Percentiles rank a stretch among this genome's conserved stretches.
phyloP scores from a whole-genome alignment of 2,888 invertebrate species.

The Eubasilissa splendida region DNA sequence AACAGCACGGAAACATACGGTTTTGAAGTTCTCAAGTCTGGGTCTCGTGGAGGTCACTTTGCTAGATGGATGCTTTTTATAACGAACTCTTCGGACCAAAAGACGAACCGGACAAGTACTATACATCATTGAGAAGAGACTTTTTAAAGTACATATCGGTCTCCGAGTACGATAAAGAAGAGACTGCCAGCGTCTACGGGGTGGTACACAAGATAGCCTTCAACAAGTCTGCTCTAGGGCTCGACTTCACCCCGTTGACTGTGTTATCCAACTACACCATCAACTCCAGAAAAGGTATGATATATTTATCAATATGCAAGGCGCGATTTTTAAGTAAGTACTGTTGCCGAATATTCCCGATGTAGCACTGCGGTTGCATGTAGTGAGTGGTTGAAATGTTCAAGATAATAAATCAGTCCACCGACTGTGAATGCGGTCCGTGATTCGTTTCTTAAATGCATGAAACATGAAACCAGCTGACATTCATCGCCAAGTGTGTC shows the following conservation, averaged over 20 bases:
- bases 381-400: too few relatives aligned
- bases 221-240: constrained; percentile 70
- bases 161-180: constrained; percentile 77
- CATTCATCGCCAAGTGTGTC: too few relatives aligned
- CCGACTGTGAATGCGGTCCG: too few relatives aligned
- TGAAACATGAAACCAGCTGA: too few relatives aligned
- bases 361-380: too few relatives aligned
- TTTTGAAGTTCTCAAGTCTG: constrained; percentile 29
- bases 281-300: constrained; percentile 77
- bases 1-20: too few relatives aligned
- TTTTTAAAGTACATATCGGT: constrained; percentile 76
- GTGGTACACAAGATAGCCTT: constrained; percentile 70
- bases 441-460: too few relatives aligned
- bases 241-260: constrained; percentile 74
- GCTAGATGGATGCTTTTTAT: constrained; percentile 53
- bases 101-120: constrained; percentile 60
- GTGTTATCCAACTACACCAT: constrained; percentile 77
- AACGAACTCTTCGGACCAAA: constrained; percentile 48
- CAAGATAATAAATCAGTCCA: too few relatives aligned
- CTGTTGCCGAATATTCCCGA: too few relatives aligned
- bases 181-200: constrained; percentile 74
- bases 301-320: neutral
- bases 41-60: constrained; percentile 19
- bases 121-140: constrained; percentile 71
- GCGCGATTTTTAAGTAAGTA: too few relatives aligned